phyloP scores from a whole-genome alignment of 2,888 invertebrate genomes.

The Vesta saturnalis region DNA sequence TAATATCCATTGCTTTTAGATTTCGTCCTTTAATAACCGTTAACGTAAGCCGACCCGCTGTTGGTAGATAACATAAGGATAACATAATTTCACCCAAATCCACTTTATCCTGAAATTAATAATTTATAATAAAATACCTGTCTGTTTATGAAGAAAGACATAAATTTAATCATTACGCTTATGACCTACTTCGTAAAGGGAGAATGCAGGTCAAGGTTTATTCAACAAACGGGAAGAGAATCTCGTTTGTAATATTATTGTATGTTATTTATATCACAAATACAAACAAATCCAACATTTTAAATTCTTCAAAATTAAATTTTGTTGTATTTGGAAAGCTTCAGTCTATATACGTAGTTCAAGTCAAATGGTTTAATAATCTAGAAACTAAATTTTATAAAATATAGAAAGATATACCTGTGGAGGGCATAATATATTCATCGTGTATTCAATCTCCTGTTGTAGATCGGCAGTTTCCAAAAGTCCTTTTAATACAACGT shows the following conservation, averaged over 20 bases:
- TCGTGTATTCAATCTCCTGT: constrained; percentile 85
- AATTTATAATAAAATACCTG: neutral
- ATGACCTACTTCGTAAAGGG: neutral
- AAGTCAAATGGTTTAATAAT: too few species aligned
- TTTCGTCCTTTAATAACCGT: constrained; percentile 93
- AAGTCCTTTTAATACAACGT: constrained; percentile 82
- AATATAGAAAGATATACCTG: constrained; percentile 66
- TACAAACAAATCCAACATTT: too few species aligned
- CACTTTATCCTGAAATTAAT: constrained; percentile 75
- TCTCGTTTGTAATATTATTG: too few species aligned
- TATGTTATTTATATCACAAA: too few species aligned
- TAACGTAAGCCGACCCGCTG: constrained; percentile 89
- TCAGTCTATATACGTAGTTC: too few species aligned
- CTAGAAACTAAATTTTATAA: neutral
- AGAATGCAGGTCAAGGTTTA: constrained; percentile 4
- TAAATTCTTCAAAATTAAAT: neutral
- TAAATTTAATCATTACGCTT: neutral
- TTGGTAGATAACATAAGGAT: constrained; percentile 89
- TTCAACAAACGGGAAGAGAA: neutral
- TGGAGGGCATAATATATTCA: constrained; percentile 83
- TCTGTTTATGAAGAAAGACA: neutral
- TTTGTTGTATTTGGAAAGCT: neutral
- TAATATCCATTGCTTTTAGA: constrained; percentile 92
- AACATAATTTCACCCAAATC: constrained; percentile 93
- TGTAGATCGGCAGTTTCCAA: constrained; percentile 80